Conservation (phyloP, 1,140 invertebrate species). For the Trachelipus rathkii region DNA sequence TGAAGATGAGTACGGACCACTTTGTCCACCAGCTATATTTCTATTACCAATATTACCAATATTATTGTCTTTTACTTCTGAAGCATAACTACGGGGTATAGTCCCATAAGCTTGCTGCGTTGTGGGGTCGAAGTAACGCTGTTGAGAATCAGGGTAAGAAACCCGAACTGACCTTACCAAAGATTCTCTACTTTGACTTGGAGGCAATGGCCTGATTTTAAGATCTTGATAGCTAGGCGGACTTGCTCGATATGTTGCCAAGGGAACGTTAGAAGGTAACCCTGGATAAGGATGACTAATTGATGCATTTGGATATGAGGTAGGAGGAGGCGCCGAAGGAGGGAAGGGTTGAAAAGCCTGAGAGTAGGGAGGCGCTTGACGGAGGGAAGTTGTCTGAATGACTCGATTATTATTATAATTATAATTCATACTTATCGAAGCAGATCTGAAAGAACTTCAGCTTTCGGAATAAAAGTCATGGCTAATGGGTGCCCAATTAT, state of each 20-base stretch:
- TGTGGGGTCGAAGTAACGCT: not conserved
- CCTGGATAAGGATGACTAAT: not conserved
- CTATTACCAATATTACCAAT: not conserved
- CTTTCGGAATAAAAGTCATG: no score
- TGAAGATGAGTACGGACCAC: constrained; percentile 17
- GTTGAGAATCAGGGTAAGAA: not conserved
- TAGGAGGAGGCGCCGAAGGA: not conserved
- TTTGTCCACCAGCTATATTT: not conserved
- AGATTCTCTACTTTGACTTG: not conserved
- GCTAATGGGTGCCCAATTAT: no score
- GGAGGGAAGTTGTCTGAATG: not conserved
- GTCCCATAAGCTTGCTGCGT: not conserved
- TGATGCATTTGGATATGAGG: not conserved
- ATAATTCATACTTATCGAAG: not conserved
- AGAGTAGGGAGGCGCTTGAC: not conserved
- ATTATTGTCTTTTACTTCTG: not conserved
- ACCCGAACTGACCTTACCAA: not conserved
- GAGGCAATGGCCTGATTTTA: not conserved
- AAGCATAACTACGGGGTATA: not conserved
- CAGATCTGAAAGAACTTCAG: no score
- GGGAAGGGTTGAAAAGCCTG: not conserved
- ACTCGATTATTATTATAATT: not conserved
- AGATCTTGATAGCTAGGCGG: not conserved
- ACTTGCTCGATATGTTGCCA: not conserved
- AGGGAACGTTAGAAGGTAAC: not conserved